A percentile compares a stretch with the other conserved stretches of the same genome.
phyloP scores from a whole-genome alignment of 2,888 invertebrate species.

The Cryptus viduatorius region DNA sequence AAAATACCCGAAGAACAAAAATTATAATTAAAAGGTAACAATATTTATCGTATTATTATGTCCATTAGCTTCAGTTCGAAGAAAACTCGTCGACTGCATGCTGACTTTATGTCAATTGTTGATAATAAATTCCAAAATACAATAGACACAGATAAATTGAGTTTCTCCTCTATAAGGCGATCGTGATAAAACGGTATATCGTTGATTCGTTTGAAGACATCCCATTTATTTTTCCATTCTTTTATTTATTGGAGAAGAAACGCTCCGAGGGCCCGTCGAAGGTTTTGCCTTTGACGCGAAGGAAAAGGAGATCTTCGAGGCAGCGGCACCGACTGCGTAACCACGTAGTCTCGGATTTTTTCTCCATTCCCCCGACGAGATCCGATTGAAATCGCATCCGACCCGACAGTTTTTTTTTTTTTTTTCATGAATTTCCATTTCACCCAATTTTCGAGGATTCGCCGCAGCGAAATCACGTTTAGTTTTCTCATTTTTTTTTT shows the following conservation, averaged over 20 bases:
- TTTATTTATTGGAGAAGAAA: constrained; percentile 40
- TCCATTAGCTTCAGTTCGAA: no score
- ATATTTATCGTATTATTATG: no score
- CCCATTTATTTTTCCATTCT: constrained; percentile 16
- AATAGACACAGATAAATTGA: constrained; percentile 47
- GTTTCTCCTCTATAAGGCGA: constrained; percentile 48
- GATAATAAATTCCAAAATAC: neutral
- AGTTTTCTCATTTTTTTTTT: constrained; percentile 42
- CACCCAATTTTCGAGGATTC: constrained; percentile 65
- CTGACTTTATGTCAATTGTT: neutral
- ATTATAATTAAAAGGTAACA: no score
- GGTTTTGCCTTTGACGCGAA: constrained; percentile 48
- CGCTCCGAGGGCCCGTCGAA: constrained; percentile 42
- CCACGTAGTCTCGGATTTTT: constrained; percentile 53
- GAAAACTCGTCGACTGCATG: no score
- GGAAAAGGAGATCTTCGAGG: constrained; percentile 44
- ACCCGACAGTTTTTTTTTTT: constrained; percentile 30
- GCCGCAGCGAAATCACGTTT: constrained; percentile 57
- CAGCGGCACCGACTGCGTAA: constrained; percentile 48
- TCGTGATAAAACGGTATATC: constrained; percentile 51
- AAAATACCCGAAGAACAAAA: no score
- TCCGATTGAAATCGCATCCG: constrained; percentile 67
- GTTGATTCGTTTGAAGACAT: constrained; percentile 49
- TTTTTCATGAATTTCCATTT: constrained; percentile 64
- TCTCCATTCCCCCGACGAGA: constrained; percentile 44